phyloP scores from a whole-genome alignment of 2,797 vertebrate genomes.

The Sebastes nivosus region DNA sequence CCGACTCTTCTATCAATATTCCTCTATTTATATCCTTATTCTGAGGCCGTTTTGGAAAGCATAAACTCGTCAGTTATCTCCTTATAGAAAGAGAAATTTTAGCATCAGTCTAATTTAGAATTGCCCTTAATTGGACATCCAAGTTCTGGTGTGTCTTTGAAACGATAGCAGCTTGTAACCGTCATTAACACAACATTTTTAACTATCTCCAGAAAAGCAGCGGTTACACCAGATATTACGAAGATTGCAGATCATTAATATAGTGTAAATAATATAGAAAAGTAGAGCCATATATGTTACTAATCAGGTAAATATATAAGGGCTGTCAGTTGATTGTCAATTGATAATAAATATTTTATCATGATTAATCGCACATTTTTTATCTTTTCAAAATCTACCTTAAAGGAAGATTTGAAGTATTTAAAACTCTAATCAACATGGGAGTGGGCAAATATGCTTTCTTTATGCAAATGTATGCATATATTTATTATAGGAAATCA shows the following conservation, averaged over 20 bases:
- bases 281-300: not conserved
- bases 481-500: too few species aligned
- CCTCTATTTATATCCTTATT: not conserved
- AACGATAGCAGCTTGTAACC: not conserved
- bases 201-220: not conserved
- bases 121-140: not conserved
- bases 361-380: too few species aligned
- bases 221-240: not conserved
- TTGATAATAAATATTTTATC: too few species aligned
- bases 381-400: too few species aligned
- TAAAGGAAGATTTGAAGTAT: too few species aligned
- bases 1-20: not conserved
- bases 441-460: too few species aligned
- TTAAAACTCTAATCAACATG: too few species aligned
- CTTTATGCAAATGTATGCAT: too few species aligned
- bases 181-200: not conserved
- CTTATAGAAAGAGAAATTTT: not conserved
- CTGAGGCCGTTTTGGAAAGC: not conserved
- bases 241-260: not conserved
- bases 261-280: not conserved
- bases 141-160: not conserved
- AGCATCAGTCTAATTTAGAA: not conserved
- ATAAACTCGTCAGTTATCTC: not conserved
- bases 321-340: too few species aligned
- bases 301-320: not conserved